Base-by-base conservation (phyloP, 2,797 vertebrate genomes). In the Macropodus opercularis region DNA sequence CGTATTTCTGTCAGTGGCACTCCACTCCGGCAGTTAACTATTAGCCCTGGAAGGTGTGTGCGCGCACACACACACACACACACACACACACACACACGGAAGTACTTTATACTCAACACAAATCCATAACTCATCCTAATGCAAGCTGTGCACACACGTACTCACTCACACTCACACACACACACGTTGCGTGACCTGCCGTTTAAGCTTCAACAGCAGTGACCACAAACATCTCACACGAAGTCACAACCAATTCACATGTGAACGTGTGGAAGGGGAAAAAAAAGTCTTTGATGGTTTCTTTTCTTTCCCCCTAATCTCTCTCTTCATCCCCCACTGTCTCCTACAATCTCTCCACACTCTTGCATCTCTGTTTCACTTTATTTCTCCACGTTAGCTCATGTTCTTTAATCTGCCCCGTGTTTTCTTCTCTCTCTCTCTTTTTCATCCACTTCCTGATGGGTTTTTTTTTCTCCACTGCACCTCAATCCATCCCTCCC, bases 1-100 rank as follows among this genome's bases (percentile, higher is more conserved):
- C 73, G 77, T 68, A 65, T 76, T 85, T 85, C 83, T 77, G 79
- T 83, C 75, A 71, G 42, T 43, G 58, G 72, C 36, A 55, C 68
- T 79, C 44, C 7, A 47, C 58, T 69, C 61, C 64, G 47, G 67
- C 69, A 70, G 69, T 75, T 78, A 61, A 80, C 71, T 67, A 75
- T 75, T 72, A 72, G 27, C 24, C 21, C 70, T 40, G 51, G 50
- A 80, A 73, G 65, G 35, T 24, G 11, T 39, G n/a, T n/a, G n/a
- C 5, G 18, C 49, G 60, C 22, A 13, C 39, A 42, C 6, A 7
- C 3, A 9, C 8, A 10, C 27, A 40, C 35, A 39, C 27, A 26
- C 12, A 44, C 21, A 36, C 22, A 46, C 18, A 56, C 26, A 51
- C 24, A 41, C 23, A 23, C 13, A 12, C 21, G 27, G 8, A 36